Evolutionary conservation across 1,140 invertebrate genomes (phyloP), one percentile per base, ranked within the genome.

Genomic region (Philotrypesis tridentata): DNA sequence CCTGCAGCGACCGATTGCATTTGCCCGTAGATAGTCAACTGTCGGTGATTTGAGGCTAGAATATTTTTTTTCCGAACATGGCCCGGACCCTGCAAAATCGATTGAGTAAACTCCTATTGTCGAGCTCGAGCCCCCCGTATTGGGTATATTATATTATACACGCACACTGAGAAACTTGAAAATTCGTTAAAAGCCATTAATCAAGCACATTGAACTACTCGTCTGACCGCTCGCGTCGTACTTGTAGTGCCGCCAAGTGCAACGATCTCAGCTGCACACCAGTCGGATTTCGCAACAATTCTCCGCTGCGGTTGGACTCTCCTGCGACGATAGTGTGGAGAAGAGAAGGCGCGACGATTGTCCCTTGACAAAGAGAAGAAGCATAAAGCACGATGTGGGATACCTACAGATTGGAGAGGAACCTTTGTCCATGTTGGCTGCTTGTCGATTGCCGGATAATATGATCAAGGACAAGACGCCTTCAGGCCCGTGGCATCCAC

Each of bases 241-340:
- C 33, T 23, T 65, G 11, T 29, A 65, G 63, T n/a, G 11, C n/a
- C 63, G 63, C 8, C 67, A 70, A 70, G 67, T 70, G 67, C 48
- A 55, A 17, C 17, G 21, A n/a, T 70, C 67, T 70, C 67, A 40
- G 67, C 67, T 31, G 67, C 31, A 37, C 67, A n/a, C 7, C 27
- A 17, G 21, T 11, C 4, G 67, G 1, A 3, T 70, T 70, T 70
- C 67, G 27, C 67, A 70, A 37, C 67, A 21, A 33, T n/a, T 37
- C 31, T 70, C 25, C 4, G 17, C 8, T 1, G 7, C n/a, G 67
- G 31, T 37, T 9, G 8, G 29, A 31, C 67, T 70, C 21, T 21
- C 6, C 17, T n/a, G 14, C 14, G 21, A n/a, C 48, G 3, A 17
- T 0, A 21, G 5, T 55, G 48, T 21, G n/a, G n/a, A 55, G 48